Evolutionary conservation across 2,113 vertebrate species (phyloP).

Genomic region (Hassar affinis): DNA sequence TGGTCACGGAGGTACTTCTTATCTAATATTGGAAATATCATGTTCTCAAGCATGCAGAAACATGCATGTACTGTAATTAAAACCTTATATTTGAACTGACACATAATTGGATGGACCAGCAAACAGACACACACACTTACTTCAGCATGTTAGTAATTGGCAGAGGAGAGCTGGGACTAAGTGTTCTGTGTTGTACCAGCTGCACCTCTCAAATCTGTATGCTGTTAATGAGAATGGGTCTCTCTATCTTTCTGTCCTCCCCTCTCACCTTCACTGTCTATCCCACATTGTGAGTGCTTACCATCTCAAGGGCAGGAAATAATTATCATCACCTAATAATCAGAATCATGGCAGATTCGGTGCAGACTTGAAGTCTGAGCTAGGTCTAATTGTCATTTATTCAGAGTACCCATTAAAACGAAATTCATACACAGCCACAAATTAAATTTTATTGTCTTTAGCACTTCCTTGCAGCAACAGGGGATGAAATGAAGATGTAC

Average conservation of each 20-base stretch:
- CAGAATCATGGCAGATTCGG: slow-evolving; percentile 29
- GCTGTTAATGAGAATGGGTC: slow-evolving; percentile 46
- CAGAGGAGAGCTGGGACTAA: slow-evolving; percentile 38
- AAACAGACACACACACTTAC: slow-evolving; percentile 19
- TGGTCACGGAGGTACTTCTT: background rate
- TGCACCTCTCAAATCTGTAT: slow-evolving; percentile 41
- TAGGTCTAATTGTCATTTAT: slow-evolving; percentile 21
- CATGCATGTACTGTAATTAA: slow-evolving; percentile 7
- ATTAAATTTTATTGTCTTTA: slow-evolving; percentile 8
- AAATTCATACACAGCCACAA: background rate
- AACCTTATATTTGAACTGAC: background rate
- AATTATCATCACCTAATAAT: slow-evolving; percentile 29
- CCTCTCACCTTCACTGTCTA: slow-evolving; percentile 10
- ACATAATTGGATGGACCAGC: background rate
- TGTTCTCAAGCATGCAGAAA: slow-evolving; percentile 10
- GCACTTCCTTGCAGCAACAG: background rate
- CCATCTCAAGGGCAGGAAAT: slow-evolving; percentile 26
- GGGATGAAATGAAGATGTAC: slow-evolving; percentile 9
- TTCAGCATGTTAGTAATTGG: slow-evolving; percentile 45
- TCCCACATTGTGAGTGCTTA: slow-evolving; percentile 2
- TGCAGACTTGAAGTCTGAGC: slow-evolving; percentile 3
- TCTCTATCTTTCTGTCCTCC: background rate
- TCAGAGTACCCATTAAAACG: slow-evolving; percentile 8
- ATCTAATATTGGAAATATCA: background rate
- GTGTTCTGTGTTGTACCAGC: slow-evolving; percentile 42